phyloP scores from a whole-genome alignment of 2,888 invertebrate species.

The Apotomis turbidana region DNA sequence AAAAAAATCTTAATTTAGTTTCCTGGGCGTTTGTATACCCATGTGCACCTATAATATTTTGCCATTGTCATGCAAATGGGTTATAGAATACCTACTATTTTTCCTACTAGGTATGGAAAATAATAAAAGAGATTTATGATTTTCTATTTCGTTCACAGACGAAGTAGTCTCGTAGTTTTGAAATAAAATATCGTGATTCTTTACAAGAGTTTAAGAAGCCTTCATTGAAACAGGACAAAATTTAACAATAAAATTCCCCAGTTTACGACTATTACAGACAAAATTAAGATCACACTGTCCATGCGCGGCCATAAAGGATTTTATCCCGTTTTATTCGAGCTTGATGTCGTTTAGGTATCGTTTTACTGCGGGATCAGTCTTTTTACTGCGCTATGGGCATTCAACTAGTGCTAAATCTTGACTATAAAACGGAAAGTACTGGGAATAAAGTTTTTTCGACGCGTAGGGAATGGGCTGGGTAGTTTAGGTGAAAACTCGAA shows the following conservation, averaged over 20 bases:
- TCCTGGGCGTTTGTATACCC: no score
- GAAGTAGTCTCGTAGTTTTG: no score
- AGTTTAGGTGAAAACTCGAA: slow-evolving; percentile 5
- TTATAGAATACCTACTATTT: no score
- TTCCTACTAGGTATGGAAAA: no score
- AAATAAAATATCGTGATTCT: no score
- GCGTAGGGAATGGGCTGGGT: not conserved
- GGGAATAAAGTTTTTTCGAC: slow-evolving; percentile 29
- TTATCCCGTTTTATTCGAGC: slow-evolving; percentile 19
- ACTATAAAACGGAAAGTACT: slow-evolving; percentile 24
- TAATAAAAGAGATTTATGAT: no score
- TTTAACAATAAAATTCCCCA: slow-evolving; percentile 12
- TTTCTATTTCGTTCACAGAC: no score
- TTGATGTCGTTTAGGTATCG: slow-evolving; percentile 33
- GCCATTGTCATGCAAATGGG: no score
- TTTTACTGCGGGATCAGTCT: slow-evolving; percentile 28
- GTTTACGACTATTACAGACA: slow-evolving; percentile 15
- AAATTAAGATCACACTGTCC: slow-evolving; percentile 28
- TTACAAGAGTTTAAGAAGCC: no score
- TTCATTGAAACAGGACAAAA: not conserved
- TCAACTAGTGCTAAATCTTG: slow-evolving; percentile 38
- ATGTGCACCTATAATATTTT: no score
- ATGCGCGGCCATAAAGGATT: slow-evolving; percentile 23
- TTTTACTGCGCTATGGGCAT: slow-evolving; percentile 34
- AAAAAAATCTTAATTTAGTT: no score